Evolutionary conservation across 92 coral and sea anemone genomes (phyloP), one percentile per base, ranked within the genome.

Genomic region (Heteractis magnifica): DNA sequence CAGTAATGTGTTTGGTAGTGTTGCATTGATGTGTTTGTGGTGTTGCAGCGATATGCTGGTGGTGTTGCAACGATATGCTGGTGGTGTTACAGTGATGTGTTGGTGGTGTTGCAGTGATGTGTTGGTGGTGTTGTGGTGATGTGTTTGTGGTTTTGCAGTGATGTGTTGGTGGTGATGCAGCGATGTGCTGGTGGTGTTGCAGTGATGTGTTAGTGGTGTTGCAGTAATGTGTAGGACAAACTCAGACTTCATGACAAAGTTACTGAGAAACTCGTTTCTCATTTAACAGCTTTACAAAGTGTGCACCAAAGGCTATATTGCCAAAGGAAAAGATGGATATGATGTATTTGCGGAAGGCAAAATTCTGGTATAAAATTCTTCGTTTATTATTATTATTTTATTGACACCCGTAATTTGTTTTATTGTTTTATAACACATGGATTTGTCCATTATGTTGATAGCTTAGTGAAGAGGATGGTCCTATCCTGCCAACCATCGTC

Each of bases 321-420:
- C 94, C 34, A 91, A 82, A 72, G 99, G 99, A 11, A 96, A 96
- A 75, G 99, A 96, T 83, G 99, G 99, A 8, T 96, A 96, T 78
- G 94, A 89, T 72, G 99, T 96, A 18, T 94, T 96, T 71, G 79
- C 90, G 20, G 90, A 96, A 77, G 93, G 90, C 55, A 88, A 87
- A 71, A 88, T 96, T 48, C 81, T 96, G 88, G 98, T 96, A 79
- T 89, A 90, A 83, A 51, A 14, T 6, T 1, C 13, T 12, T 59
- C 49, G 3, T 49, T 19, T 41, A 49, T 3, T 8, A 49, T 3
- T 8, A 10, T 14, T 74, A 41, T 19, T 8, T 73, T 75, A 59
- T 75, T 55, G 50, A 19, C 13, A 9, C 41, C 10, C 62, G 21
- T 41, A 62, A 8, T 15, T 41, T 52, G 55, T 55, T 72, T 56